Evolutionary conservation across 1,140 invertebrate species (phyloP).

Genomic region (Nebria ingens): DNA sequence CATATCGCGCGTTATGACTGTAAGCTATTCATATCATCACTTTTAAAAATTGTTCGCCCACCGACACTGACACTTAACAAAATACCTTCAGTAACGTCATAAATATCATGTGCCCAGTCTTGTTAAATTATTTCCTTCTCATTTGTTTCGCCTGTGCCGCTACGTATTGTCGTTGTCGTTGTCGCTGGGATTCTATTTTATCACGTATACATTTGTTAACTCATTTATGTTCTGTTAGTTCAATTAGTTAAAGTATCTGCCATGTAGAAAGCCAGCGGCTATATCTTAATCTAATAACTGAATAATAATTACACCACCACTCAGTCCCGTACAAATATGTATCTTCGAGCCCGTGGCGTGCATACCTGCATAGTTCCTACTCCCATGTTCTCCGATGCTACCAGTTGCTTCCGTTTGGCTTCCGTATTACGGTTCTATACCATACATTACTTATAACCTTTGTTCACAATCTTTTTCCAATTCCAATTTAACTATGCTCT

Average conservation of each 20-base stretch:
- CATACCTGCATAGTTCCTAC: too few relatives aligned
- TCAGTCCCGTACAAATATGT: neutral
- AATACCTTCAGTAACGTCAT: conserved; percentile 3
- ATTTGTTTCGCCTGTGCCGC: conserved; percentile 8
- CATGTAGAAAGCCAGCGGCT: neutral
- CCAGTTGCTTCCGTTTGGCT: too few relatives aligned
- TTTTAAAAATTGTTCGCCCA: conserved; percentile 15
- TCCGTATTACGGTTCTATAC: too few relatives aligned
- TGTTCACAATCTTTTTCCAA: too few relatives aligned
- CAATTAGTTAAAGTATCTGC: neutral
- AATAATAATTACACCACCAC: neutral
- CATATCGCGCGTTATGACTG: neutral
- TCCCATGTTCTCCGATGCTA: too few relatives aligned
- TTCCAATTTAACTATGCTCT: too few relatives aligned
- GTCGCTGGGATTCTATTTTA: too few relatives aligned
- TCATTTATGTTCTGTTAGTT: neutral
- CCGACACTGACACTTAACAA: conserved; percentile 16
- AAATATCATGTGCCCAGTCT: neutral
- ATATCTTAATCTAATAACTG: too few relatives aligned
- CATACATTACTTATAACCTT: too few relatives aligned
- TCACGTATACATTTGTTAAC: too few relatives aligned
- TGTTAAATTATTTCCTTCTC: neutral
- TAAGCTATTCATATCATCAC: conserved; percentile 15
- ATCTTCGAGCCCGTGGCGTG: neutral
- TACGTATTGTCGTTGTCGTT: conserved; percentile 13